Evolutionary conservation across 2,888 invertebrate genomes (phyloP).

Genomic region (Leptopterna dolabrata): DNA sequence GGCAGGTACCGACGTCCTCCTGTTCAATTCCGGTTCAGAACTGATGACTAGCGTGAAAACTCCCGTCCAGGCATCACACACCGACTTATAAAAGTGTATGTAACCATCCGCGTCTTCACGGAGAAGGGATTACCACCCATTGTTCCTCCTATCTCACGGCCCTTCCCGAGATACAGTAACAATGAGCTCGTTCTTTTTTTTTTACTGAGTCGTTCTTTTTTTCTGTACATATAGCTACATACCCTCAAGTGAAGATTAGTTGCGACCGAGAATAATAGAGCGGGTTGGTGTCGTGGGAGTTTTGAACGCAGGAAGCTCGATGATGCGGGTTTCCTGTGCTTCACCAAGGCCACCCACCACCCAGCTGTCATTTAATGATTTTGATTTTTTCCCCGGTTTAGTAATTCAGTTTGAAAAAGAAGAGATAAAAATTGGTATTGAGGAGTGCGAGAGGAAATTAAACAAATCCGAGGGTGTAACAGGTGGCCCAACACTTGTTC

Average conservation of each 20-base stretch:
- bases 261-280: neutral
- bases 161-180: neutral
- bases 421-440: no score
- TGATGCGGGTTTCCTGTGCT: neutral
- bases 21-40: no score
- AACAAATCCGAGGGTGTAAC: no score
- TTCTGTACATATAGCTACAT: neutral
- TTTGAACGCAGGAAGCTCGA: neutral
- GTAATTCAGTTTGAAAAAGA: no score
- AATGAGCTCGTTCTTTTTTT: neutral
- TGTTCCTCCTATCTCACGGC: neutral
- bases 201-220: neutral
- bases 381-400: neutral
- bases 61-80: no score
- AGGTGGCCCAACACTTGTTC: neutral
- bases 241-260: neutral
- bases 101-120: neutral
- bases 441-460: no score
- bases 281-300: neutral
- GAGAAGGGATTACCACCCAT: neutral
- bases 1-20: no score
- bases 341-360: neutral
- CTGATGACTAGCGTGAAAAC: no score
- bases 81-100: neutral
- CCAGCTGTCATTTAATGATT: neutral